These are phyloP conservation scores for Tachina grossa DNA, from an alignment of 2,888 invertebrate genomes.

Conservation along the genomic window DNA sequence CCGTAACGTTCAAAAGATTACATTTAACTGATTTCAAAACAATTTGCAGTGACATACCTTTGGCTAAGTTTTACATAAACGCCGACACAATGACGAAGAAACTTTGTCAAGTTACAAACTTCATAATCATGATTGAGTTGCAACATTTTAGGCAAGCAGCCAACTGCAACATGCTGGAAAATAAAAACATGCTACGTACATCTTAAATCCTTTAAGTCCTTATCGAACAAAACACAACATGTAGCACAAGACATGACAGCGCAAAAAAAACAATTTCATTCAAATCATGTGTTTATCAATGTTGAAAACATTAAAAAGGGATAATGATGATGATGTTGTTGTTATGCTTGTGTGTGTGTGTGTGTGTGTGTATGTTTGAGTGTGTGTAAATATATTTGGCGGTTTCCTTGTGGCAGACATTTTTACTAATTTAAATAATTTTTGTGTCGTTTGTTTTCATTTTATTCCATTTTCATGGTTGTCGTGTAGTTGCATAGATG, in stretches of 20 bases:
- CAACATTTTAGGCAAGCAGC: conserved; percentile 24
- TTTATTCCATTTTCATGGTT: conserved; percentile 5
- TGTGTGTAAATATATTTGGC: conserved; percentile 11
- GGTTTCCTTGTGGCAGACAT: conserved; percentile 13
- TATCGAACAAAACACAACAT: conserved; percentile 69
- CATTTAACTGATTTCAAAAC: conserved; percentile 68
- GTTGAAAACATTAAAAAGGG: conserved; percentile 44
- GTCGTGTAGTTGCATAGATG: background rate
- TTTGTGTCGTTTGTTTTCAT: conserved; percentile 1
- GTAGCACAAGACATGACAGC: background rate
- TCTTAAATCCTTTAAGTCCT: background rate
- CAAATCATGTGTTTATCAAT: conserved; percentile 41
- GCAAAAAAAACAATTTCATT: background rate
- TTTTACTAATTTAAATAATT: conserved; percentile 60
- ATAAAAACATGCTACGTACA: background rate
- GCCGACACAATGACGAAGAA: conserved; percentile 26
- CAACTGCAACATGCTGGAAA: conserved; percentile 45
- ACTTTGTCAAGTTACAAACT: conserved; percentile 55
- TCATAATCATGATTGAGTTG: conserved; percentile 32
- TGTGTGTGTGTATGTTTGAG: background rate
- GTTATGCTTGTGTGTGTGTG: background rate
- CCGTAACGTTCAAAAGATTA: conserved; percentile 65
- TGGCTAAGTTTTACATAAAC: conserved; percentile 33
- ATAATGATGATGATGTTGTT: conserved; percentile 32
- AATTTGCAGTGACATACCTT: conserved; percentile 61